These are phyloP conservation scores for Lanistes nyassanus DNA, from an alignment of 1,140 invertebrate species.

Conservation along the genomic window DNA sequence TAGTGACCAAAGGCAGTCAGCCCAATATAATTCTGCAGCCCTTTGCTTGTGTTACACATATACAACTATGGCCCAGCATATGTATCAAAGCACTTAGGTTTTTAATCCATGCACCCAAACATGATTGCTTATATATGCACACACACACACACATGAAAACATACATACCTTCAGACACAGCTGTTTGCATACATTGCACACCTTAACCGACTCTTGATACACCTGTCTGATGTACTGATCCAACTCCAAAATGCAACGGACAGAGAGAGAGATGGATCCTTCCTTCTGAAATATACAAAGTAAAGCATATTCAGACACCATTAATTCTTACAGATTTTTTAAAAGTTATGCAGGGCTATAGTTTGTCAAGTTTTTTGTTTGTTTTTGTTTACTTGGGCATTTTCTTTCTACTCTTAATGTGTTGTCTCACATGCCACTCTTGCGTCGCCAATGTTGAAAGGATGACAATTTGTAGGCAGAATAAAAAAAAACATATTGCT, in stretches of 20 bases:
- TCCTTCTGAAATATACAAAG: conserved; percentile 32
- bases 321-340: neutral
- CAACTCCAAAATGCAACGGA: conserved; percentile 55
- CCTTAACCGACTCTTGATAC: conserved; percentile 45
- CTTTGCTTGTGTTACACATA: no score
- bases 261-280: conserved; percentile 49
- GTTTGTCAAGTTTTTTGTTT: no score
- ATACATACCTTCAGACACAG: conserved; percentile 56
- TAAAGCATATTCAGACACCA: neutral
- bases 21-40: no score
- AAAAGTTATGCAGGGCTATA: neutral
- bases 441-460: no score
- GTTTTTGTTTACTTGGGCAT: no score
- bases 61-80: no score
- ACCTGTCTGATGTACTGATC: conserved; percentile 59
- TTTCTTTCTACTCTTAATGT: no score
- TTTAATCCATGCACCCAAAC: neutral
- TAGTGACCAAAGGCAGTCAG: no score
- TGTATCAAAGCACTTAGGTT: no score
- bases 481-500: no score
- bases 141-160: neutral
- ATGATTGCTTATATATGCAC: neutral
- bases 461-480: no score
- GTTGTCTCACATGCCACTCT: no score
- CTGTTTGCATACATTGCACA: conserved; percentile 60